A percentile compares a stretch with the other conserved stretches of the same genome.
phyloP scores from a whole-genome alignment of 2,888 invertebrate species.

The Spisula subtruncata region DNA sequence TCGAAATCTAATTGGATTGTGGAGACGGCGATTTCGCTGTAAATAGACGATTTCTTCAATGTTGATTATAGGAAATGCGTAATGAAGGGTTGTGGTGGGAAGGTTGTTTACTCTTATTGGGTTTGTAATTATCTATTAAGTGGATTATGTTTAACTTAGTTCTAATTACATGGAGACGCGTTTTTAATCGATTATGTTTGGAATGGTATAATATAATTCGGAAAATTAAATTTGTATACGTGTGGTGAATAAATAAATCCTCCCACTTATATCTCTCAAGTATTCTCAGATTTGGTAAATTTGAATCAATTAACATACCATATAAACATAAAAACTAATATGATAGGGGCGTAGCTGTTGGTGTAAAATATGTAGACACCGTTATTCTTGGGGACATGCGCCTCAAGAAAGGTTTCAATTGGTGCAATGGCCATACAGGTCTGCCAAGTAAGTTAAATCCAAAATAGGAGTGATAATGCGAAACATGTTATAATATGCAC shows the following conservation, averaged over 20 bases:
- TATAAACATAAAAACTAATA: too few species aligned
- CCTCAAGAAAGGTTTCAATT: too few species aligned
- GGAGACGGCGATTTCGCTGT: constrained; percentile 64
- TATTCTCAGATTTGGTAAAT: background rate
- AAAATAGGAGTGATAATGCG: too few species aligned
- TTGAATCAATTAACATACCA: too few species aligned
- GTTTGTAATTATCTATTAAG: constrained; percentile 73
- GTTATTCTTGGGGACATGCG: too few species aligned
- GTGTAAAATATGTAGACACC: too few species aligned
- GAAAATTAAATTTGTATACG: background rate
- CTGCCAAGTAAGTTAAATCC: too few species aligned
- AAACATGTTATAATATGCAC: too few species aligned
- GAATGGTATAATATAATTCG: constrained; percentile 38
- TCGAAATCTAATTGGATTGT: constrained; percentile 61
- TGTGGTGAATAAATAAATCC: background rate
- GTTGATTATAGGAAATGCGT: constrained; percentile 71
- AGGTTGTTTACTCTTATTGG: constrained; percentile 61
- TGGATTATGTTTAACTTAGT: constrained; percentile 67
- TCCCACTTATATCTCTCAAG: background rate
- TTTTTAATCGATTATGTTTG: constrained; percentile 64
- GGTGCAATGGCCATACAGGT: too few species aligned
- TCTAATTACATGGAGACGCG: constrained; percentile 66
- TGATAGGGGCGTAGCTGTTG: too few species aligned
- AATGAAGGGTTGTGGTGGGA: constrained; percentile 66
- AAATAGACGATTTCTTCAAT: constrained; percentile 66